Base-by-base conservation (phyloP, 2,888 invertebrate genomes). In the Drosophila longiperda region DNA sequence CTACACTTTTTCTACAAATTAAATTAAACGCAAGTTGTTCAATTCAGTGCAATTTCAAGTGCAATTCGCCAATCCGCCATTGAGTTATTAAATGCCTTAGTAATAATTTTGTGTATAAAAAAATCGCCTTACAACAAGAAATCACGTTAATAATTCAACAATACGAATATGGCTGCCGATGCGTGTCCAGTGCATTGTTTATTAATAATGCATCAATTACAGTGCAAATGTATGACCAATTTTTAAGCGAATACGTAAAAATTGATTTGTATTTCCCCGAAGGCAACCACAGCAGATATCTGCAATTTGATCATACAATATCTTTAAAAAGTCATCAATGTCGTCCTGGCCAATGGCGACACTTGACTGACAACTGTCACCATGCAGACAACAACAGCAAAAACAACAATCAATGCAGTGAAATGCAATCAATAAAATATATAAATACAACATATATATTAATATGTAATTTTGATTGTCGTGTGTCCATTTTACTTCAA, bases 211-310 rank as follows among this genome's bases (percentile, higher is more conserved):
- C 76, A 68, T 63, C 74, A 82, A 74, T 83, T 78, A 61, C 73
- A 76, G 80, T 88, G 78, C 69, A 84, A 79, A 79, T 67, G 85
- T 83, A 82, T 74, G 79, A 34, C 70, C 66, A 79, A 72, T 67
- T 17, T 33, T 45, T 50, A 23, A 55, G 7, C 26, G 15, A 38
- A 60, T 45, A 33, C 8, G 34, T 36, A 34, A 50, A 23, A 36
- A 42, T 23, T n/a, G 53, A 34, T 23, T 33, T 15, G 15, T 45
- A 23, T 65, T 20, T n/a, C 11, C 9, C 33, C 36, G 42, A 45
- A 20, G 36, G 38, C 32, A 23, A 38, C 58, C 23, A 42, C n/a
- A 9, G 20, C 23, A 36, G 48, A 33, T 34, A 45, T 29, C 53
- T 40, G 49, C 34, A 55, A 32, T 20, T 55, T 26, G 5, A n/a